These are phyloP conservation scores for Pseudanteris insignis DNA, from an alignment of 2,888 invertebrate genomes.

Conservation along the genomic window DNA sequence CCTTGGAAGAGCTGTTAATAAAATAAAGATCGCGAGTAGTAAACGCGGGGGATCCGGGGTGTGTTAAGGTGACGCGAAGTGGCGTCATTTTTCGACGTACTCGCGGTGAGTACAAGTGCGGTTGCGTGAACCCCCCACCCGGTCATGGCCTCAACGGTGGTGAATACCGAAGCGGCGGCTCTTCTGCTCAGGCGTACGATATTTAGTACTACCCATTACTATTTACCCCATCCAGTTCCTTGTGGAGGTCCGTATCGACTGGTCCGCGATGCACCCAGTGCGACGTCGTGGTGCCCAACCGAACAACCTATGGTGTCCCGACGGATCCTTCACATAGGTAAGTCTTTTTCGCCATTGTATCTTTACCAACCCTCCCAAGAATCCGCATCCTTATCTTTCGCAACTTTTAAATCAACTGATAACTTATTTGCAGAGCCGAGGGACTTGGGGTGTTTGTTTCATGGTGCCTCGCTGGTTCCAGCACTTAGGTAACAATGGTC, in stretches of 20 bases:
- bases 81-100: constrained; percentile 36
- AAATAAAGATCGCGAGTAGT: constrained; percentile 27
- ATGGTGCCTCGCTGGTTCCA: constrained; percentile 29
- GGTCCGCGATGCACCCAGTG: constrained; percentile 35
- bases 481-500: constrained; percentile 14
- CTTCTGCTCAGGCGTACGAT: constrained; percentile 42
- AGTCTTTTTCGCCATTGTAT: no score
- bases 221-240: constrained; percentile 38
- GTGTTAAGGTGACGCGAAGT: constrained; percentile 29
- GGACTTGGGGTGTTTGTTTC: constrained; percentile 9
- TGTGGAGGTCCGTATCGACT: constrained; percentile 41
- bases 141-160: constrained; percentile 10
- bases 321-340: constrained; percentile 34
- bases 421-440: constrained; percentile 10
- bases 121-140: constrained; percentile 30
- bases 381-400: no score
- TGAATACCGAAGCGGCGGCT: constrained; percentile 29
- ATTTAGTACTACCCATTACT: constrained; percentile 38
- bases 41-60: not conserved
- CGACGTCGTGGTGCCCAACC: constrained; percentile 26
- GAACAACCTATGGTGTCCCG: constrained; percentile 25
- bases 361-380: no score
- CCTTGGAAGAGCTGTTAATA: constrained; percentile 19
- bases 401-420: not conserved
- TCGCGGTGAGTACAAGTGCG: constrained; percentile 21